Percentiles rank a stretch among this genome's conserved stretches.
These are phyloP conservation scores for Hyposmocoma kahamanoa DNA, from an alignment of 1,140 invertebrate species.

Conservation along the genomic window DNA sequence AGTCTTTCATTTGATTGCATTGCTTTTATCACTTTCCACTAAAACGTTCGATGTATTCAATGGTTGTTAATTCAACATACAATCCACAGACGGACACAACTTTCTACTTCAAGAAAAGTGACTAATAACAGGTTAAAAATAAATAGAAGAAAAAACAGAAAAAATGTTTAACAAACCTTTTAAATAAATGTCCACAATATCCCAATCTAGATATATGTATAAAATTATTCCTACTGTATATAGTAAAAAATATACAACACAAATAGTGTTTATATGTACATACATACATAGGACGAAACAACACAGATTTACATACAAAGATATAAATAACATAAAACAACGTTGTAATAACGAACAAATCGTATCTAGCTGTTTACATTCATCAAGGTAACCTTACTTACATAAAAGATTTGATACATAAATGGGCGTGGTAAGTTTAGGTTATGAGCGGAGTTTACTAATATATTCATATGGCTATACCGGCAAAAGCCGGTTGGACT, in stretches of 20 bases:
- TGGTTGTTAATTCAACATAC: background rate
- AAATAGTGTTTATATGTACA: background rate
- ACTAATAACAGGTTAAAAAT: too few relatives aligned
- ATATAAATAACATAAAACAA: background rate
- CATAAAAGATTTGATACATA: too few relatives aligned
- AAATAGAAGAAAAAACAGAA: background rate
- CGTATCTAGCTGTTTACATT: too few relatives aligned
- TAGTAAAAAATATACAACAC: background rate
- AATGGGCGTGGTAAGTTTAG: too few relatives aligned
- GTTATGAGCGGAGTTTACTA: too few relatives aligned
- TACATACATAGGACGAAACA: background rate
- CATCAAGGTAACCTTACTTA: too few relatives aligned
- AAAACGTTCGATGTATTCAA: too few relatives aligned
- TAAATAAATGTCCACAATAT: background rate
- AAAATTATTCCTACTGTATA: background rate
- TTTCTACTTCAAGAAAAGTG: background rate
- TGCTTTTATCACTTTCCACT: too few relatives aligned
- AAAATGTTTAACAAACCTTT: background rate
- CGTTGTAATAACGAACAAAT: background rate
- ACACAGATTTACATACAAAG: background rate
- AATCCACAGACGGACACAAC: background rate
- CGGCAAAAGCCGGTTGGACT: too few relatives aligned
- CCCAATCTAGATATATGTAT: background rate
- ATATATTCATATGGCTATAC: too few relatives aligned
- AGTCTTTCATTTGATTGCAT: background rate